Evolutionary conservation across 37 sponge, comb jelly and placozoan species (phyloP).

Genomic region (Mnemiopsis leidyi): DNA sequence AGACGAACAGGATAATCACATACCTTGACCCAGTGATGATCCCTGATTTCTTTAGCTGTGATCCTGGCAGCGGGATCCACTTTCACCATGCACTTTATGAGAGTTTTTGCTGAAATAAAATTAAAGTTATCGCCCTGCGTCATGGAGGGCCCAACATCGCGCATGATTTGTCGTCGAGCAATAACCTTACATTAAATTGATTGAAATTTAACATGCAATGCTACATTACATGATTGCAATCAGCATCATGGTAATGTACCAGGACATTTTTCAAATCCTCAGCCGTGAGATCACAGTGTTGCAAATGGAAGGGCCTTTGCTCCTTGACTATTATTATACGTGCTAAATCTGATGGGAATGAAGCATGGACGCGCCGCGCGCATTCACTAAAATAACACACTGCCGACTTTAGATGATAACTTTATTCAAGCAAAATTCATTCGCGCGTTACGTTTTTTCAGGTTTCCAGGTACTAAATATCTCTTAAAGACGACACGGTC

Average conservation of each 20-base stretch:
- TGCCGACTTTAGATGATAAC: constrained; percentile 48
- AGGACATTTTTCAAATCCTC: not conserved
- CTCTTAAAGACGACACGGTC: no score
- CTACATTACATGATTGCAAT: not conserved
- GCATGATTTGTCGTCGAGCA: not conserved
- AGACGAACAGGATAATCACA: no score
- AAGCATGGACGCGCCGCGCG: not conserved
- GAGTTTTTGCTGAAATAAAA: constrained; percentile 73
- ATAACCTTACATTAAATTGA: not conserved
- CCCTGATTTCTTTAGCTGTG: constrained; percentile 80
- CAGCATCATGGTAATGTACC: not conserved
- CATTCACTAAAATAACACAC: constrained; percentile 60
- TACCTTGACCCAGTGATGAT: constrained; percentile 89
- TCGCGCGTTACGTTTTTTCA: constrained; percentile 13
- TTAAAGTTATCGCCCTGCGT: not conserved
- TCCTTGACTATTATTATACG: no score
- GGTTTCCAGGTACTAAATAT: no score
- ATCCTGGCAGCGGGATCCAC: constrained; percentile 76
- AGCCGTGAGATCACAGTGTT: not conserved
- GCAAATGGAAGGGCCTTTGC: not conserved
- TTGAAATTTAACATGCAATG: not conserved
- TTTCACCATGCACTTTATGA: constrained; percentile 81
- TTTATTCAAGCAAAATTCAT: not conserved
- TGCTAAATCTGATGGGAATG: not conserved
- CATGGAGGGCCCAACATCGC: not conserved